A percentile compares a stretch with the other conserved stretches of the same genome.
These are phyloP conservation scores for Puma concolor DNA, from an alignment of 2,113 vertebrate genomes.

Conservation along the genomic window DNA sequence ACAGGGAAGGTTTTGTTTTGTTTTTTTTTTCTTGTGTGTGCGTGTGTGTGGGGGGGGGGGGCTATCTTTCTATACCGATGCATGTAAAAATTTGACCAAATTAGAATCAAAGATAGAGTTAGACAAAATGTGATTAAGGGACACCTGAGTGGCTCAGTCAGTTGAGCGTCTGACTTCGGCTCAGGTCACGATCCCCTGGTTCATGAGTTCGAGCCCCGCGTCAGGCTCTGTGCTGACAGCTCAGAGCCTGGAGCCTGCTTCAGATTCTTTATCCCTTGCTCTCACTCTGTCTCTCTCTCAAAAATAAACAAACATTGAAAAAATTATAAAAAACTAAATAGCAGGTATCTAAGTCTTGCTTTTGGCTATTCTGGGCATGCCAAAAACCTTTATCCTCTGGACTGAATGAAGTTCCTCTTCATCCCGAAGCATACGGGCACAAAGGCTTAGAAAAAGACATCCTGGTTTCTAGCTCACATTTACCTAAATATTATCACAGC, in stretches of 20 bases:
- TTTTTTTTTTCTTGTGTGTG: not conserved
- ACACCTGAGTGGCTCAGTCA: no score
- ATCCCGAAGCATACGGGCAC: not conserved
- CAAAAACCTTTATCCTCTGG: not conserved
- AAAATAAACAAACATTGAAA: no score
- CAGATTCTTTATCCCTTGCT: no score
- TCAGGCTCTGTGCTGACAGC: no score
- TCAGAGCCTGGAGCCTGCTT: no score
- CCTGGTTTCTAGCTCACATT: not conserved
- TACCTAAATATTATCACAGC: not conserved
- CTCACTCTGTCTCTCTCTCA: no score
- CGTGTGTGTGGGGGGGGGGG: no score
- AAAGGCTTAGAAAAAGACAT: not conserved
- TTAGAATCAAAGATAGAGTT: constrained; percentile 27
- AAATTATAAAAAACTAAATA: not conserved
- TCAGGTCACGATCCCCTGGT: no score
- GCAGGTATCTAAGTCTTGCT: not conserved
- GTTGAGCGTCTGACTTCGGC: no score
- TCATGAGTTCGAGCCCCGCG: no score
- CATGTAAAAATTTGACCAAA: constrained; percentile 31
- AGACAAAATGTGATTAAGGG: constrained; percentile 34
- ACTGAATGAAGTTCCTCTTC: not conserved
- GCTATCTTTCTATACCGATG: not conserved
- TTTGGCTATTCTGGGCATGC: not conserved
- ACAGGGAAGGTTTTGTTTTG: not conserved